These are phyloP conservation scores for Caenorhabditis inopinata DNA, from an alignment of 1,140 invertebrate genomes.

Conservation along the genomic window DNA sequence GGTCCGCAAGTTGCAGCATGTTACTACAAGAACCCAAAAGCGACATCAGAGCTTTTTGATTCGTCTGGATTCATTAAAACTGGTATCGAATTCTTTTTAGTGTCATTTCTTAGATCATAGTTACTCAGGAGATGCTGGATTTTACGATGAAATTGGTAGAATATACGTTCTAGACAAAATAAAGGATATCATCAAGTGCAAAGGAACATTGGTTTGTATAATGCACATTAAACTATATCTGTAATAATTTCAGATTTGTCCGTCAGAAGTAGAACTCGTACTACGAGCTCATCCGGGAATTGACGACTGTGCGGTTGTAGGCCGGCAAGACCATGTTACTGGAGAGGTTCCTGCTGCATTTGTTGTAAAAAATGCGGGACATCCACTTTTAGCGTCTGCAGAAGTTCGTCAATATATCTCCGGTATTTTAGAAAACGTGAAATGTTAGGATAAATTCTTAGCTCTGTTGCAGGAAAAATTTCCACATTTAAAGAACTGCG, in stretches of 20 bases:
- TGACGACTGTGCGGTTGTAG: slow-evolving; percentile 79
- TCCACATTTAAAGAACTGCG: slow-evolving; percentile 55
- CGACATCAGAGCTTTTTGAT: slow-evolving; percentile 61
- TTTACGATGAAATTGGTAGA: slow-evolving; percentile 64
- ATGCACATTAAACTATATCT: background rate
- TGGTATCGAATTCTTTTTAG: slow-evolving; percentile 56
- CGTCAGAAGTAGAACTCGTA: slow-evolving; percentile 80
- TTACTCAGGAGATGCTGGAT: slow-evolving; percentile 66
- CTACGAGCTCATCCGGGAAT: slow-evolving; percentile 76
- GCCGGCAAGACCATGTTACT: slow-evolving; percentile 73
- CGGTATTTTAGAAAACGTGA: slow-evolving; percentile 28
- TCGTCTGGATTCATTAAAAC: slow-evolving; percentile 51
- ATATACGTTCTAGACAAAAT: slow-evolving; percentile 65
- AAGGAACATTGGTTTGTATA: slow-evolving; percentile 52
- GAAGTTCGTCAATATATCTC: slow-evolving; percentile 57
- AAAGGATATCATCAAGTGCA: slow-evolving; percentile 64
- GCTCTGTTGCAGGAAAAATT: slow-evolving; percentile 52
- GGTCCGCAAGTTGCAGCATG: slow-evolving; percentile 49
- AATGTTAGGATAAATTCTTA: background rate
- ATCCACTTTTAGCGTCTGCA: slow-evolving; percentile 55
- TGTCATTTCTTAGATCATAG: slow-evolving; percentile 35
- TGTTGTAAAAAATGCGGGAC: slow-evolving; percentile 71
- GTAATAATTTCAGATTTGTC: slow-evolving; percentile 74
- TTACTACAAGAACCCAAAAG: slow-evolving; percentile 70
- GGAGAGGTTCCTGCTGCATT: slow-evolving; percentile 79